Conservation (phyloP, 2,888 invertebrate species). For the Thymelicus acteon region DNA sequence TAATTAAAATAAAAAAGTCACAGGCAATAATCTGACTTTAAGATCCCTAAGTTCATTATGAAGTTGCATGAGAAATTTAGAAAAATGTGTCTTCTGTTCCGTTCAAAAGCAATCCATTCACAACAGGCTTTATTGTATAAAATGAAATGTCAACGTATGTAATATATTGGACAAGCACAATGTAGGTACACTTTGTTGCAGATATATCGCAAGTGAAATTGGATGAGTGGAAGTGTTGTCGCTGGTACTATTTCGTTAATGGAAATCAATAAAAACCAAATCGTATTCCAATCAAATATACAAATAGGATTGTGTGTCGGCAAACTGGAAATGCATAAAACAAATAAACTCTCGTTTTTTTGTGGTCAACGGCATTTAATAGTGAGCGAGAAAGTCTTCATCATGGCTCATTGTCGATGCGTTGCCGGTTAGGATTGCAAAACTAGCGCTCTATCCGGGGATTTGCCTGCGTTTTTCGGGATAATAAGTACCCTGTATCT, state of each 20-base stretch:
- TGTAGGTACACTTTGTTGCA: conserved; percentile 21
- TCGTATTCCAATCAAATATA: neutral
- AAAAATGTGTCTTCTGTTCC: conserved; percentile 3
- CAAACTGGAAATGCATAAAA: conserved; percentile 10
- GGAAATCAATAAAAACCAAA: conserved; percentile 24
- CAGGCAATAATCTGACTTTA: no score
- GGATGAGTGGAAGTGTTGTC: conserved; percentile 24
- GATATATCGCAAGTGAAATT: conserved; percentile 14
- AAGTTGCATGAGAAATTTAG: neutral
- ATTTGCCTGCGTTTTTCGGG: no score
- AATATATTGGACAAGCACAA: conserved; percentile 32
- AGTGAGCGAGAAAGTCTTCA: no score
- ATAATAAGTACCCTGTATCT: no score
- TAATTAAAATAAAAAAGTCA: no score
- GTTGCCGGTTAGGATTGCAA: no score
- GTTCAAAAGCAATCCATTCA: conserved; percentile 10
- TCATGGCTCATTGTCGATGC: no score
- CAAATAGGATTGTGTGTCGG: conserved; percentile 6
- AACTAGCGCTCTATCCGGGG: no score
- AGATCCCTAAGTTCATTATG: no score
- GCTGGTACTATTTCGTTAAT: conserved; percentile 9
- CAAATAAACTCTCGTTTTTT: no score
- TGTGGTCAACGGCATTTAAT: no score
- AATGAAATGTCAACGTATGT: conserved; percentile 30
- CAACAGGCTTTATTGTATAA: conserved; percentile 25